Evolutionary conservation across 37 sponge, comb jelly and placozoan species (phyloP), one percentile per base, ranked within the genome.

Genomic region (Diacarnus erythraeanus): DNA sequence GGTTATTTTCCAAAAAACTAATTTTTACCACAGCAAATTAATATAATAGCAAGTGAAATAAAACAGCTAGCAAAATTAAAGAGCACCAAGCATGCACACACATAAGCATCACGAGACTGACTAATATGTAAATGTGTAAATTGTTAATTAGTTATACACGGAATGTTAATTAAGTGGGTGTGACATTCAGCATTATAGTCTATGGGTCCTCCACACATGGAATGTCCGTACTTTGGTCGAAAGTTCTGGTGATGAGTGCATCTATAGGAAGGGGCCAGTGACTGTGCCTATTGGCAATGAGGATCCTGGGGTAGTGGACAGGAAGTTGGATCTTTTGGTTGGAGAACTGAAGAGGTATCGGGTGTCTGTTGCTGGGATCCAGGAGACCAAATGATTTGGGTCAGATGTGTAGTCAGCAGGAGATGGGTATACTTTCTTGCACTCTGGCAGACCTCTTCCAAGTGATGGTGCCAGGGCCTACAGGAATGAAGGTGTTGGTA

Each of bases 361-460:
- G 8, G 51, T 74, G 81, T 72, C 73, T 41, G 73, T 81, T 42
- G 74, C 82, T 40, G 82, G 74, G 43, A 72, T 81, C 4, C 73
- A 72, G 40, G 82, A 81, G 74, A 81, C 64, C 38, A 81, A 59
- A 43, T 81, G 82, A 64, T 81, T 81, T 81, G 82, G 82, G 47
- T 22, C 1, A 39, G 73, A 71, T 72, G 82, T 81, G 15, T 81
- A 42, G 71, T 58, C 80, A 17, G 73, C 73, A 72, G 59, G 37
- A 3, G 73, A 61, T 39, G 82, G 82, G 5, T 79, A n/a, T 43
- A 83, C 75, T 8, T 63, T 83, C 23, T 41, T 83, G 21, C 83
- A 83, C 38, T 84, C 78, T 22, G 85, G 78, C 20, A 38, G 72
- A 57, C 71, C 78, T 2, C 59, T 84, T 30, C 85, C 85, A 37